phyloP scores from a whole-genome alignment of 2,797 vertebrate species.

The Enteromius mattozi region DNA sequence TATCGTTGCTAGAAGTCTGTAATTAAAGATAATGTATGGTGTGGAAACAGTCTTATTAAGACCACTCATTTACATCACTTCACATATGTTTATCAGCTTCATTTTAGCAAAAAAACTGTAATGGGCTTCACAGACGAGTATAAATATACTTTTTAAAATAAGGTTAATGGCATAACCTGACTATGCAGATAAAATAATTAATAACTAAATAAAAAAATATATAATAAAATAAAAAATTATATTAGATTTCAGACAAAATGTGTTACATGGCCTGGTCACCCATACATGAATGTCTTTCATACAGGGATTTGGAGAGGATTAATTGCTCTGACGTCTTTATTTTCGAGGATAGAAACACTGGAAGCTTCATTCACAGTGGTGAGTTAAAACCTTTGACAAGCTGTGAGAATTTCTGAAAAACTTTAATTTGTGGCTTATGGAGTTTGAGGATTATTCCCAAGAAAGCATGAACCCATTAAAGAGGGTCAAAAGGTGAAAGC shows the following conservation, averaged over 20 bases:
- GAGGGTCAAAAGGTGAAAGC: constrained; percentile 1
- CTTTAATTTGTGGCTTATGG: constrained; percentile 19
- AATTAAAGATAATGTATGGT: constrained; percentile 5
- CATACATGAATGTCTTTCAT: not conserved
- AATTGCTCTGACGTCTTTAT: not conserved
- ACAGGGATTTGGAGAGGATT: not conserved
- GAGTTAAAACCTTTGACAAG: not conserved
- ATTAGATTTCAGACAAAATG: too few relatives aligned
- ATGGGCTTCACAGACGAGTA: not conserved
- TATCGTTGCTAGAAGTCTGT: constrained; percentile 8
- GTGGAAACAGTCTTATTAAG: constrained; percentile 29
- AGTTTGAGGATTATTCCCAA: constrained; percentile 22
- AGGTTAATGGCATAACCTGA: not conserved
- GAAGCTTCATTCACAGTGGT: not conserved
- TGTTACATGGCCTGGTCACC: not conserved
- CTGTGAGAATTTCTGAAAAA: constrained; percentile 7
- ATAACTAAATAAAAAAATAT: not conserved
- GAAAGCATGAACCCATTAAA: constrained; percentile 21
- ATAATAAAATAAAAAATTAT: not conserved
- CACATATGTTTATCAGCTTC: not conserved
- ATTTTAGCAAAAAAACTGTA: not conserved
- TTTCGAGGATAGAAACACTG: not conserved
- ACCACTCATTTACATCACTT: constrained; percentile 7
- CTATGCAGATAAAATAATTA: not conserved
- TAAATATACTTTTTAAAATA: not conserved